These are phyloP conservation scores for Asbolus verrucosus DNA, from an alignment of 1,140 invertebrate genomes.

Conservation along the genomic window DNA sequence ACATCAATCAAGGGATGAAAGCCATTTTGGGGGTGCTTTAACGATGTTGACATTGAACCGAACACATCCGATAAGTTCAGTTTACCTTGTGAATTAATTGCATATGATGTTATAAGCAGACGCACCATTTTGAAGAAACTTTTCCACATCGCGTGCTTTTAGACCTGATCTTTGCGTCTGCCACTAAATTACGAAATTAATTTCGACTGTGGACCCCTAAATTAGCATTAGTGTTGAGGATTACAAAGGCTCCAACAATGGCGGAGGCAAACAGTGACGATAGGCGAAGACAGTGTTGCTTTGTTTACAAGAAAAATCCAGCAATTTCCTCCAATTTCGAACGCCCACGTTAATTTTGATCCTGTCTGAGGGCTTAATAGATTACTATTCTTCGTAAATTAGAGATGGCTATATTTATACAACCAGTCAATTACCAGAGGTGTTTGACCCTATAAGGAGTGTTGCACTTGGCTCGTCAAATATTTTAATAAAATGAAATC, in stretches of 20 bases:
- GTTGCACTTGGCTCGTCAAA: slow-evolving; percentile 14
- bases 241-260: slow-evolving; percentile 11
- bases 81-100: slow-evolving; percentile 26
- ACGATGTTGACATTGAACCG: slow-evolving; percentile 20
- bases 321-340: slow-evolving; percentile 29
- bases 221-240: slow-evolving; percentile 14
- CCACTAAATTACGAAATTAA: slow-evolving; percentile 26
- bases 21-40: not conserved
- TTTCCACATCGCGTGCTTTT: slow-evolving; percentile 23
- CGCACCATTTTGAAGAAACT: not conserved
- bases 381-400: slow-evolving; percentile 32
- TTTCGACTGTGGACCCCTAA: slow-evolving; percentile 8
- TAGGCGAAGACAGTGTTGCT: not conserved
- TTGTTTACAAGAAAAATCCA: slow-evolving; percentile 22
- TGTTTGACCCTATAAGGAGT: slow-evolving; percentile 23
- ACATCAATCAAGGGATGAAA: slow-evolving; percentile 1
- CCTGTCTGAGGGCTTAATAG: slow-evolving; percentile 26
- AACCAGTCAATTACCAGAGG: slow-evolving; percentile 4
- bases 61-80: not conserved
- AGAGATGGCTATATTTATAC: slow-evolving; percentile 27
- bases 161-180: slow-evolving; percentile 1
- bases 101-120: slow-evolving; percentile 17
- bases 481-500: not conserved
- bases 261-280: slow-evolving; percentile 11
- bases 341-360: slow-evolving; percentile 32